Evolutionary conservation across 2,888 invertebrate genomes (phyloP), one percentile per base, ranked within the genome.

Genomic region (Pyralis farinalis): DNA sequence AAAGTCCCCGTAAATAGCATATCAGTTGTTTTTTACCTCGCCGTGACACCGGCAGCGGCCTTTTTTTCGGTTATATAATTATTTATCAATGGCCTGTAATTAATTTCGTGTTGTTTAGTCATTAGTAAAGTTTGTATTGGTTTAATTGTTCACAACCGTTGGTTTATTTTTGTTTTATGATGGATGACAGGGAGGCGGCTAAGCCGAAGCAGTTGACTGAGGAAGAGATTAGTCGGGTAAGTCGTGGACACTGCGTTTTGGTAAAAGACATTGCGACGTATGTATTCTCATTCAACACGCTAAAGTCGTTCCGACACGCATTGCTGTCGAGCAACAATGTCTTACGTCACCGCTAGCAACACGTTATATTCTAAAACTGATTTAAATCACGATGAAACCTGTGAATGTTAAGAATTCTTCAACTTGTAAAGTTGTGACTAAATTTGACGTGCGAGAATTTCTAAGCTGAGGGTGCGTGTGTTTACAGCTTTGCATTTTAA

Each of bases 1-100:
- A 82, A 83, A 79, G 50, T 68, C 73, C 68, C 67, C 55, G 81
- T 79, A 74, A 77, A 39, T 39, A 75, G 73, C 76, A 65, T 74
- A 78, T 72, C 87, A 88, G 87, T 88, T 85, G 78, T 85, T 87
- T 86, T 87, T 85, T 87, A 83, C 76, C 72, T 58, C 71, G 70
- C 74, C 59, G 68, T 81, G 74, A 72, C 66, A 68, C 71, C 81
- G 83, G 86, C 66, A 55, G 81, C n/a, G n/a, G n/a, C n/a, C 71
- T 70, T 75, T 76, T 73, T 72, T 64, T 52, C 52, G 51, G 56
- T 57, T 59, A 46, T 49, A 49, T 56, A 49, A 43, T 51, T 49
- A 52, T 51, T 59, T 57, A 43, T 46, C 49, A 47, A 39, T 46
- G 53, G 48, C 43, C 42, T 42, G 51, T 59, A 58, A 63, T 62